phyloP scores from a whole-genome alignment of 2,113 vertebrate species.

The Panthera tigris region DNA sequence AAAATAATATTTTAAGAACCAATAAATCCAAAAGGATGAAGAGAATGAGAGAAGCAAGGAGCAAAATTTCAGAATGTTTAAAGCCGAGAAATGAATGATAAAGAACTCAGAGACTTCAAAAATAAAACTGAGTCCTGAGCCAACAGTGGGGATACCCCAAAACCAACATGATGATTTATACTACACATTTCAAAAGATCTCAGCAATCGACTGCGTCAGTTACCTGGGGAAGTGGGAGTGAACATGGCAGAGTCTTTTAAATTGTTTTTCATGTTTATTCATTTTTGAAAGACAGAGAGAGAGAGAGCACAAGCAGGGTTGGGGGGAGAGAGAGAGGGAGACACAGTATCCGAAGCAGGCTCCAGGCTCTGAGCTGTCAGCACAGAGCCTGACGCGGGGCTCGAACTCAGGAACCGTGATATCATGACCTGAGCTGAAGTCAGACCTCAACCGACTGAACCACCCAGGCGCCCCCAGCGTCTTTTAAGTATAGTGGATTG shows the following conservation, averaged over 20 bases:
- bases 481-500: background rate
- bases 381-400: background rate
- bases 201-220: background rate
- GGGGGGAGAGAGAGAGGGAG: too few relatives aligned
- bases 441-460: background rate
- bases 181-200: background rate
- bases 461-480: background rate
- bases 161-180: background rate
- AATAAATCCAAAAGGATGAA: background rate
- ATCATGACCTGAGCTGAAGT: too few relatives aligned
- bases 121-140: background rate
- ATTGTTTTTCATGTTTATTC: background rate
- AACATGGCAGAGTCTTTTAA: background rate
- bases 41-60: background rate
- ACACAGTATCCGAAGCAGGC: too few relatives aligned
- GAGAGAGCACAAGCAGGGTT: too few relatives aligned
- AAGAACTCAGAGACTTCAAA: constrained; percentile 1
- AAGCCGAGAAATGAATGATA: background rate
- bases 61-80: background rate
- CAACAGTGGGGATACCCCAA: background rate
- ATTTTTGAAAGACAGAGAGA: too few relatives aligned
- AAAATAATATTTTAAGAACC: background rate
- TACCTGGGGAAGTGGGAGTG: background rate
- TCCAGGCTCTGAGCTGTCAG: too few relatives aligned
- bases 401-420: background rate